A percentile compares a stretch with the other conserved stretches of the same genome.
Evolutionary conservation across 2,888 invertebrate species (phyloP).

Genomic region (Tinea semifulvella): DNA sequence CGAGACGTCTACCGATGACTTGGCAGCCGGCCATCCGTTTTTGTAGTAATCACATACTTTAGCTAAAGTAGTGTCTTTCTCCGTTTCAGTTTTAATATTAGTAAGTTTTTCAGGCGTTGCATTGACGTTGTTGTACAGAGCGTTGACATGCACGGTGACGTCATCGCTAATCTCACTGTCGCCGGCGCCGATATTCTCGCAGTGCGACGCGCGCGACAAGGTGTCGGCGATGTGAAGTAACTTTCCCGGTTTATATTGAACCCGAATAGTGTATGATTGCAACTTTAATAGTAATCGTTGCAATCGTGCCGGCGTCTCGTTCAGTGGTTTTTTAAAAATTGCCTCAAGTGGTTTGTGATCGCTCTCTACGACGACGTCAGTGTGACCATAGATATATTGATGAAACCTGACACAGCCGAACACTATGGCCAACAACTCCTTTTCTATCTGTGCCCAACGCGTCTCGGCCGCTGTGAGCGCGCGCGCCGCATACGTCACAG

Average conservation of each 20-base stretch:
- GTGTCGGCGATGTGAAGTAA: slow-evolving; percentile 26
- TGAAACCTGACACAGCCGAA: slow-evolving; percentile 20
- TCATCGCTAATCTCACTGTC: slow-evolving; percentile 15
- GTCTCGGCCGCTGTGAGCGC: slow-evolving; percentile 17
- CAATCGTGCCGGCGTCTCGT: slow-evolving; percentile 22
- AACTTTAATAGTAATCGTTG: slow-evolving; percentile 27
- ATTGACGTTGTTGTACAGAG: neutral
- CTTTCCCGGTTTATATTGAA: slow-evolving; percentile 26
- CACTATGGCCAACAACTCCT: slow-evolving; percentile 20
- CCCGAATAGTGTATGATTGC: slow-evolving; percentile 23
- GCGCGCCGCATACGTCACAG: slow-evolving; percentile 17
- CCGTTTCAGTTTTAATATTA: too few relatives aligned
- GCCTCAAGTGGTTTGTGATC: slow-evolving; percentile 29
- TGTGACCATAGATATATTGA: slow-evolving; percentile 22
- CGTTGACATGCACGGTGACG: neutral
- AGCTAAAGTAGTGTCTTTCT: too few relatives aligned
- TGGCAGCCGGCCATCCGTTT: too few relatives aligned
- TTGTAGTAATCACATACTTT: too few relatives aligned
- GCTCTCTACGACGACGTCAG: slow-evolving; percentile 22
- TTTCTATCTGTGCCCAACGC: slow-evolving; percentile 21
- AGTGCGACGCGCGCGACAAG: slow-evolving; percentile 24
- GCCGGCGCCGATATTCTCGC: too few relatives aligned
- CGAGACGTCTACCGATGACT: too few relatives aligned
- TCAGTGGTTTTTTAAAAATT: slow-evolving; percentile 25
- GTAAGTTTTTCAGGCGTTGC: neutral